Base-by-base conservation (phyloP, 2,888 invertebrate species). In the Petrolisthes manimaculis region DNA sequence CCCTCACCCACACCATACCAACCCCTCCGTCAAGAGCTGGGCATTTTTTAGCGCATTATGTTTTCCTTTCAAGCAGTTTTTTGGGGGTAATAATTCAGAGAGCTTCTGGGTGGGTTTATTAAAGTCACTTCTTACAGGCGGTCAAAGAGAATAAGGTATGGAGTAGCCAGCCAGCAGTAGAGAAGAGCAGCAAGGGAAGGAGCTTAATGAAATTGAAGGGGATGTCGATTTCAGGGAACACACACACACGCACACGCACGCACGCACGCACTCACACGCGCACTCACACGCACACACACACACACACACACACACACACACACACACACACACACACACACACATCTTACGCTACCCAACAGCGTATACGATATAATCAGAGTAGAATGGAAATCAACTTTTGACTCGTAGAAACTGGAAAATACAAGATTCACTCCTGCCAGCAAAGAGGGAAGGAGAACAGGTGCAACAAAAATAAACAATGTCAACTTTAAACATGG, bases 91-190 rank as follows among this genome's bases (percentile, higher is more conserved):
- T 75, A 75, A 74, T 83, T 74, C 18, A 75, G 74, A 75, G 12
- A 83, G 14, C 75, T 54, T 14, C 4, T 21, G 83, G n/a, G 21
- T 51, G 55, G 21, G 67, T 75, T 83, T 83, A 83, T 83, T 75
- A 75, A 83, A 83, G 83, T 82, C 56, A 80, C 83, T 83, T 54
- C 54, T 83, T 75, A 71, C 21, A 71, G 75, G 21, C 55, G 74
- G 24, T 83, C 83, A 83, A 83, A 83, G 83, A 55, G 83, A 83
- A 74, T 83, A 83, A 24, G 83, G 55, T 37, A 75, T 83, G 83
- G 24, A 75, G 71, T 61, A 71, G 54, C 24, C 21, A n/a, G 53
- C 71, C 21, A 8, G 71, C 69, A 69, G 71, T 37, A 18, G 4
- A n/a, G 67, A 3, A 21, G 21, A 14, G 67, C 71, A 8, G 71